phyloP scores from a whole-genome alignment of 2,888 invertebrate genomes.

The Drosophila kanekoi region DNA sequence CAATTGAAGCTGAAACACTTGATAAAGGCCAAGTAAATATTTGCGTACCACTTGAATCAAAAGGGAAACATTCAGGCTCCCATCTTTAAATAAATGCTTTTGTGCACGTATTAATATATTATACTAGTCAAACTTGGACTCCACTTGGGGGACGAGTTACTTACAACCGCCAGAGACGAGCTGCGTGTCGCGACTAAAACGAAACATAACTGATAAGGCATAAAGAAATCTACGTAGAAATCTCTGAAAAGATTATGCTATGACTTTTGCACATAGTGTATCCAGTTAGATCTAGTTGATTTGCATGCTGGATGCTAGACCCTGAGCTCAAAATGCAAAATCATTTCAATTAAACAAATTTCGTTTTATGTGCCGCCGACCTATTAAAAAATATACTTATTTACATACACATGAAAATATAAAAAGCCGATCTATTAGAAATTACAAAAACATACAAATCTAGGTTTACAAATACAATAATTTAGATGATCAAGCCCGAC shows the following conservation, averaged over 20 bases:
- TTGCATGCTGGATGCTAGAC: constrained; percentile 27
- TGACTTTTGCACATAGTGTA: neutral
- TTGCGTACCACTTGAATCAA: neutral
- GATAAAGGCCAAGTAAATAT: neutral
- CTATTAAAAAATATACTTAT: neutral
- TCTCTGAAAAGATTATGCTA: constrained; percentile 24
- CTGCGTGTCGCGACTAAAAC: constrained; percentile 55
- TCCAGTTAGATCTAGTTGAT: constrained; percentile 37
- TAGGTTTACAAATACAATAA: constrained; percentile 17
- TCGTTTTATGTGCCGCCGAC: constrained; percentile 32
- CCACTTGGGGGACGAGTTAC: constrained; percentile 9
- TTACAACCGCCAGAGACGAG: constrained; percentile 34
- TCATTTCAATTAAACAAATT: constrained; percentile 58
- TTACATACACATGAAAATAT: neutral
- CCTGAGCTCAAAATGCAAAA: constrained; percentile 62
- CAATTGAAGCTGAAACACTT: neutral
- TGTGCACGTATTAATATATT: neutral
- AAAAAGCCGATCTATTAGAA: constrained; percentile 1
- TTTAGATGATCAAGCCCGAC: constrained; percentile 5
- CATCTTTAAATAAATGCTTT: neutral
- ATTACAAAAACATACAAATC: neutral
- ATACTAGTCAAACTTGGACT: neutral
- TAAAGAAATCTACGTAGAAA: constrained; percentile 49
- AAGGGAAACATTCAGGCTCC: neutral
- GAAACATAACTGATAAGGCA: constrained; percentile 49